Base-by-base conservation (phyloP, 2,888 invertebrate genomes). In the Eumacrocentrus americanus region DNA sequence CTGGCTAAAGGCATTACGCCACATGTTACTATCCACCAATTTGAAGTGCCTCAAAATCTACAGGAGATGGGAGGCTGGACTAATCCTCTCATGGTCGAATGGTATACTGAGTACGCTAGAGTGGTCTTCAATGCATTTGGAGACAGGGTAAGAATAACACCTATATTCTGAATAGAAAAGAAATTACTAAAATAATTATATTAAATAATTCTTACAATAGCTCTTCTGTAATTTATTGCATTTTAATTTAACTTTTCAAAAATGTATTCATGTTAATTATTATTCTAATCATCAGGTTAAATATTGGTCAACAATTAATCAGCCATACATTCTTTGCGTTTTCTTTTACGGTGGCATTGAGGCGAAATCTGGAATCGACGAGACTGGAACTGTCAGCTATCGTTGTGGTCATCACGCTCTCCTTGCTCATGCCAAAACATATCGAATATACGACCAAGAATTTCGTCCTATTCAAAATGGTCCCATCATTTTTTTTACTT, bases 301-400 rank as follows among this genome's bases (percentile, higher is more conserved):
- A 67, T 83, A 85, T 61, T 92, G 92, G 91, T 86, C 90, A 9
- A 92, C 92, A 0, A 86, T 92, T 67, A 92, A 92, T 74, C 92
- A 92, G 73, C 91, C 91, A 1, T n/a, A n/a, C n/a, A n/a, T n/a
- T n/a, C n/a, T n/a, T n/a, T n/a, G n/a, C n/a, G n/a, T n/a, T n/a
- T n/a, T n/a, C n/a, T n/a, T n/a, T n/a, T n/a, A n/a, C n/a, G n/a
- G n/a, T n/a, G n/a, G n/a, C n/a, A n/a, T n/a, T n/a, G n/a, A n/a
- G n/a, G n/a, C n/a, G n/a, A n/a, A n/a, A n/a, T n/a, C n/a, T n/a
- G n/a, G n/a, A n/a, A n/a, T n/a, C n/a, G n/a, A n/a, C n/a, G 65
- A 70, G 22, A 70, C 82, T 44, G 87, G 86, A 3, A 70, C 84
- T 14, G 86, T 83, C 0, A 85, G 85, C 52, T 91, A 91, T 75